Base-by-base conservation (phyloP, 1,140 invertebrate species). In the Venustaconcha ellipsiformis region DNA sequence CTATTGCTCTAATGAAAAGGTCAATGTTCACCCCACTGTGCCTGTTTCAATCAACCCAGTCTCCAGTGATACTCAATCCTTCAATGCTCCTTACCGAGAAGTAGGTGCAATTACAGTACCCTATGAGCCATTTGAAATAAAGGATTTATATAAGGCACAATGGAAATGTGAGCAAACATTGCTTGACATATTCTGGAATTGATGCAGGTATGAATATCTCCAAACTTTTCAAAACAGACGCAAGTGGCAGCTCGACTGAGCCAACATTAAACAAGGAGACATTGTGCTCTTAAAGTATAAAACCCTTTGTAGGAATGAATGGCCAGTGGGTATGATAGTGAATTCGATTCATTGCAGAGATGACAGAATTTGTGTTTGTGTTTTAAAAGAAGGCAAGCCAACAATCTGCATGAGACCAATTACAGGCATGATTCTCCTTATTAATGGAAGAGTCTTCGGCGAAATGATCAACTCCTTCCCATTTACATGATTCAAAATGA, bases 161-260 rank as follows among this genome's bases (percentile, higher is more conserved):
- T 80, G 78, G 80, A 82, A 78, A 73, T 56, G 57, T 18, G 72
- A 75, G 55, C 79, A 81, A 57, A 57, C 68, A 64, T n/a, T 83
- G 4, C 74, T 79, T 17, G 56, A 75, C 66, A 14, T 55, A 11
- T 83, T 81, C 58, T 79, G 81, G 81, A 17, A 58, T 48, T 65
- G 69, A 17, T 78, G 74, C 74, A 72, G 58, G 56, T 23, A 57
- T 23, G 71, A 78, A 18, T 79, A 72, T 18, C 20, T 82, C 14
- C 68, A 77, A 17, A 60, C 30, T 18, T 63, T 82, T 0, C 79
- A 82, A 74, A 62, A 59, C 17, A 72, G 79, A 20, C 15, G 57
- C 14, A 77, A 77, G 70, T 77, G 74, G 78, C n/a, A 58, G 15
- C 15, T 37, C 3, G 62, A 68, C 23, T 70, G 64, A 56, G 14